Base-by-base conservation (phyloP, 2,113 vertebrate genomes). In the Panurus biarmicus region DNA sequence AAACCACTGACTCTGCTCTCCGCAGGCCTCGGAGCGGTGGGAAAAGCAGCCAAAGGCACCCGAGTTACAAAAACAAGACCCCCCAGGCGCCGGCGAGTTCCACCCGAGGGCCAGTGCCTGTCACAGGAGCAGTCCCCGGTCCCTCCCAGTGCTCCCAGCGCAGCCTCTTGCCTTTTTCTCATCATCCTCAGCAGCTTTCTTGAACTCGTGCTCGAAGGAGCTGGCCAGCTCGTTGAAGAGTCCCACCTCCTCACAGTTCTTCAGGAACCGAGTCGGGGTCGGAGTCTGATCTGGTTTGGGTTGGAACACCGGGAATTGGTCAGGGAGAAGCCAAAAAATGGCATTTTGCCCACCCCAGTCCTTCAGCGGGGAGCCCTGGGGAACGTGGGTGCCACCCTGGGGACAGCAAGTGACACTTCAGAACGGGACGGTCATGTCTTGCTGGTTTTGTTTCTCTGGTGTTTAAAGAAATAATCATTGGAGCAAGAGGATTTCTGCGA, bases 181-280 rank as follows among this genome's bases (percentile, higher is more conserved):
- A 10, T 99, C 99, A 7, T 99, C 99, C 58, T 99, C 99, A 11
- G 98, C 84, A 16, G 98, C 98, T 95, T 98, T 99, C 96, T 98
- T 98, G 98, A 99, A 99, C 94, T 99, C 99, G 71, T 99, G 98
- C 94, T 99, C 99, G 45, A 99, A 99, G 89, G 99, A 99, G 82
- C 97, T 99, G 80, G 98, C 99, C 89, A 99, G 97, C 95, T 99
- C 99, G 70, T 99, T 99, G 98, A 99, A 99, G 61, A 99, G 98
- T 56, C 99, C 99, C 70, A 99, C 99, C 86, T 99, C 99, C 92
- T 99, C 99, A 42, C 99, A 99, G 97, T 99, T 99, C 98, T 99
- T 99, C 96, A 99, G 95, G 98, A 99, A 99, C 89, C 99, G 98
- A 16, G 99, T 99, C 11, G 99, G 99, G 95, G 99, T 99, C 38